Evolutionary conservation across 2,888 invertebrate species (phyloP).

Genomic region (Leptarthrus brevirostris): DNA sequence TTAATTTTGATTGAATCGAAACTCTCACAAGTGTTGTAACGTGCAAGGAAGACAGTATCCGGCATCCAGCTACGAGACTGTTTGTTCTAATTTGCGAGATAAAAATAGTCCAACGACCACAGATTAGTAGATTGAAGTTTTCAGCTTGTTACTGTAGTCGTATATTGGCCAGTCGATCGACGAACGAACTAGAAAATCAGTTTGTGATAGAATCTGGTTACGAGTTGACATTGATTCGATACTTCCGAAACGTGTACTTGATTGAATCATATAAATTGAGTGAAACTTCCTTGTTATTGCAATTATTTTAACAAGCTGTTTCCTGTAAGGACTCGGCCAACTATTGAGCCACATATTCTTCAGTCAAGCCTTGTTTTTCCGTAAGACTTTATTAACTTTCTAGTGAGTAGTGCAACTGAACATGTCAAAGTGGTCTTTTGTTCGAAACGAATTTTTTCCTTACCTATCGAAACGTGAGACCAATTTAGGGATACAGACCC

Average conservation of each 20-base stretch:
- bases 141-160: not conserved
- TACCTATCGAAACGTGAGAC: slow-evolving; percentile 2
- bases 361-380: too few species aligned
- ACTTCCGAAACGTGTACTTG: not conserved
- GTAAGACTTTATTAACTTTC: too few species aligned
- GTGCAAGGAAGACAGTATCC: slow-evolving; percentile 24
- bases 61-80: slow-evolving; percentile 2
- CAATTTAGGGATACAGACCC: not conserved
- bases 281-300: not conserved
- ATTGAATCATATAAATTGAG: not conserved
- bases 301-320: too few species aligned
- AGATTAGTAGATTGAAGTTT: slow-evolving; percentile 22
- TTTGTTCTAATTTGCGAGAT: slow-evolving; percentile 45
- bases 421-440: slow-evolving; percentile 58
- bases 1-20: slow-evolving; percentile 41
- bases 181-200: not conserved
- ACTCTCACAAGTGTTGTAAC: not conserved
- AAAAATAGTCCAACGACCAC: slow-evolving; percentile 47
- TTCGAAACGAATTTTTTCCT: slow-evolving; percentile 56
- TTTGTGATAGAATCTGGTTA: not conserved
- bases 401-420: not conserved
- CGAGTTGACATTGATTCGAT: not conserved
- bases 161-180: not conserved
- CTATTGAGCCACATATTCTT: too few species aligned
- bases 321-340: too few species aligned